phyloP scores from a whole-genome alignment of 2,113 vertebrate species.

The Litocranius walleri region DNA sequence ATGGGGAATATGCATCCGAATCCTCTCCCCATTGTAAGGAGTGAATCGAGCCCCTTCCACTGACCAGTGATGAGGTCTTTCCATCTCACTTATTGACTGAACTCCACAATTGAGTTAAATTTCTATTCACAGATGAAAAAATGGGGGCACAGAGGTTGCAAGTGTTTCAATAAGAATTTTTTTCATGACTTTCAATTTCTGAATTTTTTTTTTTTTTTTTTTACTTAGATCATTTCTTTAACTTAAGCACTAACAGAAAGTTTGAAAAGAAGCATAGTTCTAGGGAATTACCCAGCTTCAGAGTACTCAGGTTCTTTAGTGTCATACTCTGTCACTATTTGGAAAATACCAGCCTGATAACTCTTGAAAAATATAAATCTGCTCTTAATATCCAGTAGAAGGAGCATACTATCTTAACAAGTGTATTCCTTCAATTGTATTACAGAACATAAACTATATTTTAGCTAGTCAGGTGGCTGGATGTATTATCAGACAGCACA shows the following conservation, averaged over 20 bases:
- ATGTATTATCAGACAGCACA: background rate
- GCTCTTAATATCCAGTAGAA: background rate
- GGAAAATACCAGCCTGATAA: background rate
- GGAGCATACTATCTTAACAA: background rate
- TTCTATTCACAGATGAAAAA: background rate
- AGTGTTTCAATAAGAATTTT: background rate
- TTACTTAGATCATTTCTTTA: background rate
- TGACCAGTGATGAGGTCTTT: no score
- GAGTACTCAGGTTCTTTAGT: background rate
- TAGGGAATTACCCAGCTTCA: slow-evolving; percentile 31
- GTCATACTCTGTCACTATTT: background rate
- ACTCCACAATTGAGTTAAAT: background rate
- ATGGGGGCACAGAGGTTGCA: background rate
- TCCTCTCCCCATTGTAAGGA: no score
- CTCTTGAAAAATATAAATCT: slow-evolving; percentile 21
- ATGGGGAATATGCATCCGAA: no score
- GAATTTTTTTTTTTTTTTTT: background rate
- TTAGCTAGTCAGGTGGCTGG: background rate
- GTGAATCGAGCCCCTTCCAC: no score
- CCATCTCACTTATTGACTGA: background rate
- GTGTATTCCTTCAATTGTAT: background rate
- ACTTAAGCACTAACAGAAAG: background rate
- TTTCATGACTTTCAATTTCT: background rate
- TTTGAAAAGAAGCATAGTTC: background rate
- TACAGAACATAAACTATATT: background rate